phyloP scores from a whole-genome alignment of 2,888 invertebrate genomes.

The Drosophila kokeensis region DNA sequence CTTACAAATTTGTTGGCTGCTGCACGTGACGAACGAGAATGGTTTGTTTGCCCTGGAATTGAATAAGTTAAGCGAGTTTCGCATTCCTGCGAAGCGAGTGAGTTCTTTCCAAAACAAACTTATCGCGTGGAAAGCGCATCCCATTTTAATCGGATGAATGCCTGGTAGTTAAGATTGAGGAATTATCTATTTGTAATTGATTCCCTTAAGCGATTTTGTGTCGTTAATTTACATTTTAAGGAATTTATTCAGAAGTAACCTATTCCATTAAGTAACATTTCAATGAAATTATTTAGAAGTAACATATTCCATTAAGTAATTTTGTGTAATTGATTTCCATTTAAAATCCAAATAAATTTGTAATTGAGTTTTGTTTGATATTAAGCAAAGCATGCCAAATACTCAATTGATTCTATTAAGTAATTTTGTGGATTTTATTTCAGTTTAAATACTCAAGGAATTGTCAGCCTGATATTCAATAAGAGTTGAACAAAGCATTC shows the following conservation, averaged over 20 bases:
- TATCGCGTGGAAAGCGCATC: not conserved
- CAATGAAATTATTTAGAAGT: not conserved
- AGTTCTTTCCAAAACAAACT: constrained; percentile 19
- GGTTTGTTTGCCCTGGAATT: constrained; percentile 19
- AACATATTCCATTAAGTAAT: not conserved
- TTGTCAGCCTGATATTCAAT: not conserved
- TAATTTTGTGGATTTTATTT: not conserved
- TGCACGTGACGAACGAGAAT: constrained; percentile 26
- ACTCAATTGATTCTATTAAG: not conserved
- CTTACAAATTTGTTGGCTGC: constrained; percentile 32
- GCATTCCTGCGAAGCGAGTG: constrained; percentile 30
- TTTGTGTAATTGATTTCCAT: not conserved
- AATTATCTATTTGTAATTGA: not conserved
- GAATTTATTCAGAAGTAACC: not conserved
- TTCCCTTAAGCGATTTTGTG: not conserved
- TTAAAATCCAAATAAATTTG: not conserved
- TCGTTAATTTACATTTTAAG: not conserved
- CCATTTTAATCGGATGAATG: not conserved
- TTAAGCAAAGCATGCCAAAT: not conserved
- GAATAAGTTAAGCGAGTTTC: constrained; percentile 21
- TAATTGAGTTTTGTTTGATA: not conserved
- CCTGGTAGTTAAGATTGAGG: not conserved
- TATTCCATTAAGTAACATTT: not conserved
- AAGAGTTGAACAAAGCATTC: not conserved
- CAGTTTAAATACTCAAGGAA: not conserved